Conservation (phyloP, 2,113 vertebrate species). For the Notarius lentiginosus region DNA sequence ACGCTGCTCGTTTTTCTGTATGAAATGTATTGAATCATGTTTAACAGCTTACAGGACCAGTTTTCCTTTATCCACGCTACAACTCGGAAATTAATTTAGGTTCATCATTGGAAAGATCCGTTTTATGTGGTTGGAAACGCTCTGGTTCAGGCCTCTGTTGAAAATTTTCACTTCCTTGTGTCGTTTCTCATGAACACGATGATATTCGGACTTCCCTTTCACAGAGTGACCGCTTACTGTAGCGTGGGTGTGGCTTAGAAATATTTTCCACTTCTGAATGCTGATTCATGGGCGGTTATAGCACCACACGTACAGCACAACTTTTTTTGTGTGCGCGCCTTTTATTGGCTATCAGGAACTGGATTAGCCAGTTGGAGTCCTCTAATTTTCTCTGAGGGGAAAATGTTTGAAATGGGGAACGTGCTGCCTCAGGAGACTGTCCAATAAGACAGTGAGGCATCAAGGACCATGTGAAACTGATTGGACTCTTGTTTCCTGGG, state of each 20-base stretch:
- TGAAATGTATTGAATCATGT: not conserved
- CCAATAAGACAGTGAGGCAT: no score
- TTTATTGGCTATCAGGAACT: not conserved
- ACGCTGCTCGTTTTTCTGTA: not conserved
- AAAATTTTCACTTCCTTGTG: not conserved
- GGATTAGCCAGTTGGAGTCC: not conserved
- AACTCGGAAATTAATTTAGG: not conserved
- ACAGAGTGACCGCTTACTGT: not conserved
- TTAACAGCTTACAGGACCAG: no score
- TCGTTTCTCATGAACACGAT: not conserved
- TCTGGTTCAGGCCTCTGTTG: not conserved
- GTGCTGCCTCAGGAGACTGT: no score
- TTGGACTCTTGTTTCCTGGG: no score
- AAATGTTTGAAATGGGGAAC: no score
- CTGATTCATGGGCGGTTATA: not conserved
- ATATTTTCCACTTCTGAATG: not conserved
- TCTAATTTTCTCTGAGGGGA: not conserved
- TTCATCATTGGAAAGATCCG: not conserved
- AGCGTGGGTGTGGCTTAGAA: no score
- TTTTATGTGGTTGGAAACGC: not conserved
- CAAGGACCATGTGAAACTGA: no score
- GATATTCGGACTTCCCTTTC: not conserved
- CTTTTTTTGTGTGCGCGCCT: no score
- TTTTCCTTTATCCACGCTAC: not conserved
- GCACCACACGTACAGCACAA: not conserved